These are phyloP conservation scores for Phragmatobia fuliginosa DNA, from an alignment of 2,888 invertebrate genomes.

Conservation along the genomic window DNA sequence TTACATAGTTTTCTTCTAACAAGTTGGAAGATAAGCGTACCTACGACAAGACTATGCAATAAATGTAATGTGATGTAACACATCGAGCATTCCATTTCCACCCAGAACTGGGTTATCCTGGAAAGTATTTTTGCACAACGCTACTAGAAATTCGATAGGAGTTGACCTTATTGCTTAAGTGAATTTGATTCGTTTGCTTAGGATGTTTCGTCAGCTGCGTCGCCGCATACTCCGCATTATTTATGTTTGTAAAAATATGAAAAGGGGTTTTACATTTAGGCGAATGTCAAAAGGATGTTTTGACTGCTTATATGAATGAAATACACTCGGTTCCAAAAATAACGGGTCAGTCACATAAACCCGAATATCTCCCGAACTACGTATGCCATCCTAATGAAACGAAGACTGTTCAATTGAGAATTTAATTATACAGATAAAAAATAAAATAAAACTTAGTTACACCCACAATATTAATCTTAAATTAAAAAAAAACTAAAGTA, in stretches of 20 bases:
- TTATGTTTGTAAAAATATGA: not conserved
- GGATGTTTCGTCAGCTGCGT: slow-evolving; percentile 37
- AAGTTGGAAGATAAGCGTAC: not conserved
- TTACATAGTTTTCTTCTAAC: not conserved
- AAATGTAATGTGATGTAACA: slow-evolving; percentile 13
- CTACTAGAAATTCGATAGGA: slow-evolving; percentile 37
- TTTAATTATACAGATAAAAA: no score
- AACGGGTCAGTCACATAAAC: no score
- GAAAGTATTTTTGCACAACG: slow-evolving; percentile 28
- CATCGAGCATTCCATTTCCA: slow-evolving; percentile 18
- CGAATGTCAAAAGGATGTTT: not conserved
- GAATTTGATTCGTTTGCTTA: slow-evolving; percentile 45
- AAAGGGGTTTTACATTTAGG: not conserved
- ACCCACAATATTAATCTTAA: no score
- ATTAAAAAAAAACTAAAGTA: no score
- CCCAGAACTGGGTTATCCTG: slow-evolving; percentile 4
- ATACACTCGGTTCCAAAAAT: no score
- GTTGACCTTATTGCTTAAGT: slow-evolving; percentile 34
- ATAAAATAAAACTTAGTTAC: no score
- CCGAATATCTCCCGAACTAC: no score
- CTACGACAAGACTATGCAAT: not conserved
- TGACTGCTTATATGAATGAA: not conserved
- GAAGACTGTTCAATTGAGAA: no score
- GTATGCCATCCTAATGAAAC: no score
- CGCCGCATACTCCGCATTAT: slow-evolving; percentile 20